Evolutionary conservation across 2,113 vertebrate species (phyloP).

Genomic region (Rousettus leschenaultii): DNA sequence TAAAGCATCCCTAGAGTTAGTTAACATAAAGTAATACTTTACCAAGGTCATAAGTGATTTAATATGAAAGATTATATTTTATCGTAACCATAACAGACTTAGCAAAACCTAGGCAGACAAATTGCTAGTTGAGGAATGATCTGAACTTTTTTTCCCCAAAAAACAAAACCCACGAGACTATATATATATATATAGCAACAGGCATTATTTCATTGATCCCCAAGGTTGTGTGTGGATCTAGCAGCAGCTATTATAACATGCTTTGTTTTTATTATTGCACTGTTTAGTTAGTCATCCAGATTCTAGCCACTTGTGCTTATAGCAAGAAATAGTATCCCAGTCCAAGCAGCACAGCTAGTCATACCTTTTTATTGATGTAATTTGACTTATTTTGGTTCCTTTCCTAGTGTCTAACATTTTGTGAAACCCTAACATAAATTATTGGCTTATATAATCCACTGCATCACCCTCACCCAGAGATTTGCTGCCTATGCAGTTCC

Average conservation of each 20-base stretch:
- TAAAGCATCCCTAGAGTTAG: conserved; percentile 61
- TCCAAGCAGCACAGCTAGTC: conserved; percentile 73
- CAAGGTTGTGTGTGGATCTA: conserved; percentile 70
- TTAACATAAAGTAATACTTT: conserved; percentile 69
- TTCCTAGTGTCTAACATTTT: conserved; percentile 71
- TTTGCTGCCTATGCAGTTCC: conserved; percentile 66
- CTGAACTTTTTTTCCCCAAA: conserved; percentile 51
- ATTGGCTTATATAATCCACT: conserved; percentile 56
- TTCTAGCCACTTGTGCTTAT: conserved; percentile 66
- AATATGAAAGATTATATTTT: conserved; percentile 74
- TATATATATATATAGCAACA: conserved; percentile 59
- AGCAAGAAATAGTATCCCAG: conserved; percentile 65
- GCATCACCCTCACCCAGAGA: conserved; percentile 55
- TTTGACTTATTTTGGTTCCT: conserved; percentile 70
- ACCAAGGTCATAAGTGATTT: conserved; percentile 69
- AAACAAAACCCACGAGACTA: conserved; percentile 61
- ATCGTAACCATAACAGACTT: conserved; percentile 59
- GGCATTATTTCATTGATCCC: conserved; percentile 69
- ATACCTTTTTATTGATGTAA: conserved; percentile 78
- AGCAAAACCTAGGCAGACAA: conserved; percentile 69
- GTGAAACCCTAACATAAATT: conserved; percentile 70
- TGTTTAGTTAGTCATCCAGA: conserved; percentile 72
- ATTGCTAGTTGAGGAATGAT: conserved; percentile 61
- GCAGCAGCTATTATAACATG: conserved; percentile 68
- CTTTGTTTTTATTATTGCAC: conserved; percentile 74